phyloP scores from a whole-genome alignment of 2,888 invertebrate species.

The Cosmia trapezina region DNA sequence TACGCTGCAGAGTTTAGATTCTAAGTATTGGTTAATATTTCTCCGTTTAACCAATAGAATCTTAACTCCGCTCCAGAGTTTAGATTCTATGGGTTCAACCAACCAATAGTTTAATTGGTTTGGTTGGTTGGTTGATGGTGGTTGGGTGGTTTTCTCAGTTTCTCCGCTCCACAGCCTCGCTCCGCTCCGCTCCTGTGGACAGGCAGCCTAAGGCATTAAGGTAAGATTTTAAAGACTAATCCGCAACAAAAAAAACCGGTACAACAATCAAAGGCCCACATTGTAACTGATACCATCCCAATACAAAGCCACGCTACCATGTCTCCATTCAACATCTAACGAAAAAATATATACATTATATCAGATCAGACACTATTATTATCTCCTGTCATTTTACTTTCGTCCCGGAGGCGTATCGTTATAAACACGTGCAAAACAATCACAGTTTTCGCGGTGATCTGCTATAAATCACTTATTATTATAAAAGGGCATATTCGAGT shows the following conservation, averaged over 20 bases:
- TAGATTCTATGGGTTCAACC: too few relatives aligned
- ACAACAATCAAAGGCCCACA: conserved; percentile 52
- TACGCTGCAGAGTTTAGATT: too few relatives aligned
- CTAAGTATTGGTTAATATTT: too few relatives aligned
- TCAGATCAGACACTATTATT: conserved; percentile 62
- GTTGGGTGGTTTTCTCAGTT: too few relatives aligned
- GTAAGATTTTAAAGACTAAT: background rate
- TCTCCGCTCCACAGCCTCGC: too few relatives aligned
- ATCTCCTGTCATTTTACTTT: conserved; percentile 63
- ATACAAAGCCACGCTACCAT: conserved; percentile 48
- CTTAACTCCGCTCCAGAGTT: too few relatives aligned
- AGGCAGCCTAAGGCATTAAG: too few relatives aligned
- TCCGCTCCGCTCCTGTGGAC: too few relatives aligned
- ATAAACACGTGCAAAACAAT: conserved; percentile 88
- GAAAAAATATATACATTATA: conserved; percentile 63
- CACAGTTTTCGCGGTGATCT: conserved; percentile 79
- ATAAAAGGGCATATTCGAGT: conserved; percentile 89
- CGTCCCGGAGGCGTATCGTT: conserved; percentile 75
- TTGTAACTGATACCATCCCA: conserved; percentile 34
- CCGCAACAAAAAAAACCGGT: background rate
- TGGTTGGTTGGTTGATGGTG: too few relatives aligned
- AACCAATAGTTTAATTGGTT: too few relatives aligned
- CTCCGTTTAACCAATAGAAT: too few relatives aligned
- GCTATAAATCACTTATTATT: conserved; percentile 88
- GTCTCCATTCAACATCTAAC: conserved; percentile 66